Base-by-base conservation (phyloP, 1,140 invertebrate genomes). In the Ruditapes philippinarum region DNA sequence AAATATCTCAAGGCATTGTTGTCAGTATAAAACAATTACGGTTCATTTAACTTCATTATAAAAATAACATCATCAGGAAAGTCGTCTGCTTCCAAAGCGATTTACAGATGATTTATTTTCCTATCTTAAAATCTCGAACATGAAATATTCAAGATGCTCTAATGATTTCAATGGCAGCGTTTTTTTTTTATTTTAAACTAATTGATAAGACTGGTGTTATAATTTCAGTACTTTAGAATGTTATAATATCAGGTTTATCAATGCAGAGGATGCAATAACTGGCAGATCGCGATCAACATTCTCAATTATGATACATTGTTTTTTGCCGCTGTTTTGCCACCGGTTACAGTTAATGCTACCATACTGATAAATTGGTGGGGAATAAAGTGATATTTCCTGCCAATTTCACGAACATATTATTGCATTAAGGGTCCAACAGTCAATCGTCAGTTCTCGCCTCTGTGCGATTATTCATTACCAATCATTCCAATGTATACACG, bases 361-460 rank as follows among this genome's bases (percentile, higher is more conserved):
- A 70, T 70, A 33, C 65, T 70, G 65, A 38, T 36, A 70, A 70
- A 70, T 70, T 70, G 33, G 14, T 70, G 65, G 22, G 33, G 65
- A 70, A 70, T 70, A 70, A 70, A 70, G 65, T 17, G 65, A 70
- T 70, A 70, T 70, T 70, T 70, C 65, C 65, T 70, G 65, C 1
- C 65, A 70, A 70, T 70, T 70, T 70, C 65, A 31, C 65, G 36
- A 33, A 70, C 65, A 70, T 70, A 70, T 70, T 70, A 70, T 70
- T 70, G 65, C 65, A 70, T 70, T 70, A 70, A 17, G 36, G n/a
- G 65, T 40, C 33, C 33, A 70, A 33, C 33, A 28, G 33, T 17
- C 65, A 36, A 65, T n/a, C 60, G 54, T 22, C 54, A 57, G 14
- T 57, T 25, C 54, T 57, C 54, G 19, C 25, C 60, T 11, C 28